Percentiles rank a stretch among this genome's conserved stretches.
phyloP scores from a whole-genome alignment of 2,113 vertebrate genomes.

The Heloderma charlesbogerti region DNA sequence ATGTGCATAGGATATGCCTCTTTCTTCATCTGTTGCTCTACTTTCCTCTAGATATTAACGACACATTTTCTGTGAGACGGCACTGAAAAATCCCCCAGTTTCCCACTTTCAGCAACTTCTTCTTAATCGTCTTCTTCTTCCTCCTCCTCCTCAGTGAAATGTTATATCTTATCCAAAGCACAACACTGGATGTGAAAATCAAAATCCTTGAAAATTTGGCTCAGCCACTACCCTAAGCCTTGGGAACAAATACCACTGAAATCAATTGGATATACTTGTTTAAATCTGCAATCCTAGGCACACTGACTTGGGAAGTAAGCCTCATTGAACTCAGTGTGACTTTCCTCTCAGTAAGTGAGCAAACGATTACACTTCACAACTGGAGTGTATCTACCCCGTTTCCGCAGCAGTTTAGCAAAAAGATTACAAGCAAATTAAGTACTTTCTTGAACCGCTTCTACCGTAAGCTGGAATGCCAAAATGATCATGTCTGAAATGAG shows the following conservation, averaged over 20 bases:
- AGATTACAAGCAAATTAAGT: fast-evolving
- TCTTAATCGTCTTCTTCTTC: too few species aligned
- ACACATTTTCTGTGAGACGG: not conserved
- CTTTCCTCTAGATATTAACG: not conserved
- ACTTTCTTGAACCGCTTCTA: not conserved
- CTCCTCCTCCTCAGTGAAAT: not conserved
- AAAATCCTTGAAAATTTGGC: not conserved
- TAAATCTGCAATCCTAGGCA: not conserved
- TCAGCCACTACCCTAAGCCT: not conserved
- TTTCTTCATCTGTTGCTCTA: not conserved
- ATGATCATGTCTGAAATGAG: too few species aligned
- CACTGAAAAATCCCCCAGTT: not conserved
- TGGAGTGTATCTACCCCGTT: not conserved
- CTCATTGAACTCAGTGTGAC: too few species aligned
- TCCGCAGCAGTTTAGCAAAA: not conserved
- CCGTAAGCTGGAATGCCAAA: not conserved
- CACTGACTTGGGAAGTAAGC: not conserved
- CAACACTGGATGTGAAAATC: not conserved
- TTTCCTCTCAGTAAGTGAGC: not conserved
- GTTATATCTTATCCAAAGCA: not conserved
- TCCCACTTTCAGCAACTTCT: not conserved
- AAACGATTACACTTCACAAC: not conserved
- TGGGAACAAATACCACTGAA: not conserved
- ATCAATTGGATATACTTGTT: not conserved
- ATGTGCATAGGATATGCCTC: not conserved